Percentiles rank a stretch among this genome's conserved stretches.
Conservation (phyloP, 2,113 vertebrate genomes). For the Myiozetetes cayanensis region DNA sequence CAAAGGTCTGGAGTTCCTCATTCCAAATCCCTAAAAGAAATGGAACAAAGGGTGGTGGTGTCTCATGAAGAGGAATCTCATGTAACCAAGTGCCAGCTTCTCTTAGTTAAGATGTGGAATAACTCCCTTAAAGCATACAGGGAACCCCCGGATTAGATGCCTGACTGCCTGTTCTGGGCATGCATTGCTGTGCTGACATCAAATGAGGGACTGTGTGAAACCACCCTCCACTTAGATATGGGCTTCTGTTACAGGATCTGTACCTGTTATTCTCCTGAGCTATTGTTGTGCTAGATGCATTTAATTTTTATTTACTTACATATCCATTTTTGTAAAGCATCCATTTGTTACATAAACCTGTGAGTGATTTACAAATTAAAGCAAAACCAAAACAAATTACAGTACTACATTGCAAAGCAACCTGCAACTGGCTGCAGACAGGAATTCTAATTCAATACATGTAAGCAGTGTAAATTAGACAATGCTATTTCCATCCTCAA, state of each 20-base stretch:
- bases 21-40: neutral
- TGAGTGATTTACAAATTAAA: conserved; percentile 41
- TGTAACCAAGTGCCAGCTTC: neutral
- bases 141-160: accelerated
- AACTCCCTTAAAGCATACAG: neutral
- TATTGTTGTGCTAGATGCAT: neutral
- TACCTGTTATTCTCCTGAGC: neutral
- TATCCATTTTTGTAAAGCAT: neutral
- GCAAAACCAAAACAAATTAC: conserved; percentile 6
- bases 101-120: neutral
- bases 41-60: neutral
- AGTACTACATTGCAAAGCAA: conserved; percentile 3
- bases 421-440: neutral
- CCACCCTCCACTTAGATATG: accelerated
- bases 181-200: accelerated
- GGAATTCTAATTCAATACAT: neutral
- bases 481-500: neutral
- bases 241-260: neutral
- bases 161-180: neutral
- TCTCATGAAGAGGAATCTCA: neutral
- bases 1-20: neutral
- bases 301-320: conserved; percentile 21
- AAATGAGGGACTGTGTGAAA: neutral
- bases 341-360: neutral
- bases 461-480: neutral